Evolutionary conservation across 2,113 vertebrate genomes (phyloP).

Genomic region (Nerophis ophidion): DNA sequence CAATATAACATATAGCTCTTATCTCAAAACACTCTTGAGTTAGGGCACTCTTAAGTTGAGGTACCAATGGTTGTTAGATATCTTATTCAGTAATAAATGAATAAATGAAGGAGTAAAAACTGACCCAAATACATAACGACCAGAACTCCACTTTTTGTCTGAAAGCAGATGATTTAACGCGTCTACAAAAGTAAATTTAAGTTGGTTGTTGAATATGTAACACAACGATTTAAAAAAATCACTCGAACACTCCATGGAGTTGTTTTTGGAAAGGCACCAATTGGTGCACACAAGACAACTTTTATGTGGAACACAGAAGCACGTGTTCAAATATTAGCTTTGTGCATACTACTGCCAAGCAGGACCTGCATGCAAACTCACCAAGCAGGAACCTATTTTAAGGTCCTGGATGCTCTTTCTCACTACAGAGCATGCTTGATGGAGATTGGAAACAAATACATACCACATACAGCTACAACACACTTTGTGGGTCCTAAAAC

Average conservation of each 20-base stretch:
- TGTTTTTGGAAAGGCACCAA: slow-evolving; percentile 88
- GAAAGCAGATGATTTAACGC: too few species aligned
- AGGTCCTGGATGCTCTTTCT: neutral
- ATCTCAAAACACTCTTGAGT: too few species aligned
- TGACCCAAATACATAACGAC: neutral
- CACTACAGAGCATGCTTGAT: slow-evolving; percentile 7
- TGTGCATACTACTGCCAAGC: slow-evolving; percentile 2
- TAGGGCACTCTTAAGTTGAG: too few species aligned
- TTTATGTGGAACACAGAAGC: neutral
- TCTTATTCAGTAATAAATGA: too few species aligned
- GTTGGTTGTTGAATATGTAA: too few species aligned
- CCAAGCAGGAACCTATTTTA: slow-evolving; percentile 86
- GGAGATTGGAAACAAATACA: slow-evolving; percentile 18
- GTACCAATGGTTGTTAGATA: slow-evolving; percentile 60
- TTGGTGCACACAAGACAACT: slow-evolving; percentile 23
- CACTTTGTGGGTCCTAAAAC: slow-evolving; percentile 95
- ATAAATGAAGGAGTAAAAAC: neutral
- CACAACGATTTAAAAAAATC: too few species aligned
- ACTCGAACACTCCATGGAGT: slow-evolving; percentile 74
- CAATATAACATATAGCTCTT: too few species aligned
- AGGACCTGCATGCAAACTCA: slow-evolving; percentile 50
- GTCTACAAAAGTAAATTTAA: too few species aligned
- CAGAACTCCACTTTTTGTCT: too few species aligned
- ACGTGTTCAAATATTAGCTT: neutral
- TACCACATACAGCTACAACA: slow-evolving; percentile 73